Conservation (phyloP, 2,113 vertebrate species). For the Prietella phreatophila region DNA sequence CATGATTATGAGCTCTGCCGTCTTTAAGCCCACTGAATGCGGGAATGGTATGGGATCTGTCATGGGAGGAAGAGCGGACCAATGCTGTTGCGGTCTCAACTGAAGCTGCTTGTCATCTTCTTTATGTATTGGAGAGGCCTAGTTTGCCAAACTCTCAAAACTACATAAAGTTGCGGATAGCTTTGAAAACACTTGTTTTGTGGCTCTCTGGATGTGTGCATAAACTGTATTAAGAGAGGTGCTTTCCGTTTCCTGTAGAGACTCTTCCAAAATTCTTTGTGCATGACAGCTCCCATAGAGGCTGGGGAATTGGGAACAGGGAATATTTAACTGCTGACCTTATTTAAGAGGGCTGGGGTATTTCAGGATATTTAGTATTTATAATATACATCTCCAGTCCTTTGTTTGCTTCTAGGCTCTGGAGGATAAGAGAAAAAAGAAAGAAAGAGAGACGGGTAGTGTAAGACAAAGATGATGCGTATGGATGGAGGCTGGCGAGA, state of each 20-base stretch:
- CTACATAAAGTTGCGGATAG: conserved; percentile 58
- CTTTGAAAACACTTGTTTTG: conserved; percentile 57
- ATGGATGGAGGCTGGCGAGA: background rate
- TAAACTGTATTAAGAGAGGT: conserved; percentile 14
- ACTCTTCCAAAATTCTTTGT: conserved; percentile 39
- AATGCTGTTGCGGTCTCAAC: conserved; percentile 15
- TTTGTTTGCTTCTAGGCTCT: background rate
- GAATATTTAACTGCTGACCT: conserved; percentile 21
- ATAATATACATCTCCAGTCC: conserved; percentile 12
- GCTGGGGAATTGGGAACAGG: conserved; percentile 19
- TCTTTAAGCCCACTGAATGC: conserved; percentile 66
- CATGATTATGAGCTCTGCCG: conserved; percentile 55
- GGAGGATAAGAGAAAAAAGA: background rate
- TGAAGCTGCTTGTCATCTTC: conserved; percentile 28
- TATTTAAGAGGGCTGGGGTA: conserved; percentile 12
- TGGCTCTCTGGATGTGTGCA: conserved; percentile 9
- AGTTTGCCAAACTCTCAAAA: conserved; percentile 55
- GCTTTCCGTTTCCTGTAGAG: conserved; percentile 42
- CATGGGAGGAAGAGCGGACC: conserved; percentile 23
- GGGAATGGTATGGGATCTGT: background rate
- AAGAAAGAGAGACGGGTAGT: background rate
- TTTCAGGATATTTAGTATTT: conserved; percentile 36
- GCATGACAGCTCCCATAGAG: conserved; percentile 34
- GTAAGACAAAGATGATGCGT: background rate
- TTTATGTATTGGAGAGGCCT: conserved; percentile 32